Conservation (phyloP, 2,888 invertebrate species). For the Cactoblastis cactorum region DNA sequence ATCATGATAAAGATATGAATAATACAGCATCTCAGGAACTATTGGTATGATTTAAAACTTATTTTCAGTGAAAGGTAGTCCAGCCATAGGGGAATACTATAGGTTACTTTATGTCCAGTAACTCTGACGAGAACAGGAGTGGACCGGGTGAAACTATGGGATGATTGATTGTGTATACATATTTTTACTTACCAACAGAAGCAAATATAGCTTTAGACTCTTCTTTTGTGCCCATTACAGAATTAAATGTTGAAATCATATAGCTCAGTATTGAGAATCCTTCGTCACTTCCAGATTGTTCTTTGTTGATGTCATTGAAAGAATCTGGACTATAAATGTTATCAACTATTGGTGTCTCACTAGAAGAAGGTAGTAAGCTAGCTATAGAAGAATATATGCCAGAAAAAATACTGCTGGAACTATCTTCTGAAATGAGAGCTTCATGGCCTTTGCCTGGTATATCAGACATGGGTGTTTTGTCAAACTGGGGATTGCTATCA, state of each 20-base stretch:
- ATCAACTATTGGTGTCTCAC: constrained; percentile 44
- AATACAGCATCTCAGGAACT: too few relatives aligned
- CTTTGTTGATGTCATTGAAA: constrained; percentile 29
- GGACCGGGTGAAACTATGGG: too few relatives aligned
- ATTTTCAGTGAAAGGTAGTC: too few relatives aligned
- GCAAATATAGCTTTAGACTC: constrained; percentile 62
- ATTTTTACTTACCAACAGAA: constrained; percentile 47
- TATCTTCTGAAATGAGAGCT: constrained; percentile 28
- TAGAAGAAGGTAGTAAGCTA: constrained; percentile 54
- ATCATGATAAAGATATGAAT: too few relatives aligned
- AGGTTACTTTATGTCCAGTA: too few relatives aligned
- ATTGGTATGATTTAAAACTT: too few relatives aligned
- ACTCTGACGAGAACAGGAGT: too few relatives aligned
- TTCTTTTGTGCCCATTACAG: constrained; percentile 53
- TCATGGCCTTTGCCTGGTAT: constrained; percentile 27
- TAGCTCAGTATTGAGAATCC: constrained; percentile 59
- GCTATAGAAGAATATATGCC: constrained; percentile 54
- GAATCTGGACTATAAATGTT: constrained; percentile 46
- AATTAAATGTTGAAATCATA: constrained; percentile 47
- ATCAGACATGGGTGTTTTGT: constrained; percentile 10
- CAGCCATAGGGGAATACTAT: too few relatives aligned
- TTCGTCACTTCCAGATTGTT: constrained; percentile 35
- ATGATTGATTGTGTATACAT: too few relatives aligned
- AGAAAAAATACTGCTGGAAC: constrained; percentile 44
- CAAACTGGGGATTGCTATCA: constrained; percentile 3